Conservation (phyloP, 2,888 invertebrate genomes). For the Allophyes oxyacanthae region DNA sequence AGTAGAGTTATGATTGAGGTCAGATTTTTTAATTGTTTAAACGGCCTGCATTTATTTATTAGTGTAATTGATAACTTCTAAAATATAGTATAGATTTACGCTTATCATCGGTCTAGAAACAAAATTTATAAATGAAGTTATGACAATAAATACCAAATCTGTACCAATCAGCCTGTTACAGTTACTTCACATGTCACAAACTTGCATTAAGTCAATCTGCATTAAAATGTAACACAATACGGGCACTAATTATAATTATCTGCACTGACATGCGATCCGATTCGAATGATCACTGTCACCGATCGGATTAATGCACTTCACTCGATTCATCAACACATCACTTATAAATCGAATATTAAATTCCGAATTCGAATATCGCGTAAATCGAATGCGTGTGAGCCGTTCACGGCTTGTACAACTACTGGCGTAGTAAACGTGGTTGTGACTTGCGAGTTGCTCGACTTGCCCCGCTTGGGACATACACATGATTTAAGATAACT, state of each 20-base stretch:
- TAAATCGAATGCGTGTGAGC: slow-evolving; percentile 76
- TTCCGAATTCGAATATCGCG: slow-evolving; percentile 48
- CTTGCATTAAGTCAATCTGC: slow-evolving; percentile 49
- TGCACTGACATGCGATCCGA: slow-evolving; percentile 55
- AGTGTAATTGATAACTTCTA: neutral
- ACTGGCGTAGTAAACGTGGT: slow-evolving; percentile 71
- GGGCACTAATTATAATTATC: slow-evolving; percentile 51
- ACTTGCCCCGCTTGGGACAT: slow-evolving; percentile 63
- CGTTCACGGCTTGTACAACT: slow-evolving; percentile 74
- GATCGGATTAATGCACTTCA: slow-evolving; percentile 61
- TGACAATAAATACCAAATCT: slow-evolving; percentile 50
- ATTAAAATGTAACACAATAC: slow-evolving; percentile 58
- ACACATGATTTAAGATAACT: slow-evolving; percentile 77
- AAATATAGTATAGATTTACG: slow-evolving; percentile 16
- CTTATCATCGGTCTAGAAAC: slow-evolving; percentile 23
- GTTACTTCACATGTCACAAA: slow-evolving; percentile 54
- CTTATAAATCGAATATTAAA: slow-evolving; percentile 56
- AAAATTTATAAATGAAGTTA: slow-evolving; percentile 30
- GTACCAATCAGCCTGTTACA: slow-evolving; percentile 30
- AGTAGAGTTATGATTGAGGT: slow-evolving; percentile 13
- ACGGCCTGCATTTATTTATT: neutral
- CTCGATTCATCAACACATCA: slow-evolving; percentile 63
- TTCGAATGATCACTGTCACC: slow-evolving; percentile 61
- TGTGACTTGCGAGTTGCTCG: slow-evolving; percentile 64
- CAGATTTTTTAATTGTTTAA: slow-evolving; percentile 15